phyloP scores from a whole-genome alignment of 2,113 vertebrate species.

The Euleptes europaea region DNA sequence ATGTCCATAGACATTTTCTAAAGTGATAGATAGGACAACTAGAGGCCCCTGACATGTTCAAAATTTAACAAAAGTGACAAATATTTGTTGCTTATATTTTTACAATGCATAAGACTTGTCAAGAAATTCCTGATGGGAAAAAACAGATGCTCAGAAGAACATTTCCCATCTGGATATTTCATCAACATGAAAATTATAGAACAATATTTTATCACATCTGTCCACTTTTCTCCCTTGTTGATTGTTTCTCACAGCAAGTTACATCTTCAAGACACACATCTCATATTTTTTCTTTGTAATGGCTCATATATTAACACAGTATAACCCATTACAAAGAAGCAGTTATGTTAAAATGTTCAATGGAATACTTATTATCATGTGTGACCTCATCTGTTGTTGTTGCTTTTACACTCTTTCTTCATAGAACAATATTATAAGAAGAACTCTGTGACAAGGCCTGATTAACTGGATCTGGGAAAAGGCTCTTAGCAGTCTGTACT shows the following conservation, averaged over 20 bases:
- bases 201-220: conserved; percentile 1
- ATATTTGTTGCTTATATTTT: background rate
- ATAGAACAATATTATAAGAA: too few relatives aligned
- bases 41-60: background rate
- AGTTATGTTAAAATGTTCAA: background rate
- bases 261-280: background rate
- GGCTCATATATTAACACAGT: background rate
- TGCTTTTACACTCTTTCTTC: too few relatives aligned
- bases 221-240: background rate
- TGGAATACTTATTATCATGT: background rate
- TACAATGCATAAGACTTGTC: background rate
- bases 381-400: too few relatives aligned
- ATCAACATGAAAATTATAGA: background rate
- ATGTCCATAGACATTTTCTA: background rate
- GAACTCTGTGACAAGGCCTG: too few relatives aligned
- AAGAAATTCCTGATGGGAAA: background rate
- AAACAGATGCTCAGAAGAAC: conserved; percentile 6
- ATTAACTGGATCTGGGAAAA: too few relatives aligned
- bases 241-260: background rate
- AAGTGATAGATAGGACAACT: background rate
- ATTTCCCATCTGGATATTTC: background rate
- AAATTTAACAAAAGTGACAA: background rate
- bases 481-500: too few relatives aligned
- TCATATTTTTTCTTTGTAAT: background rate
- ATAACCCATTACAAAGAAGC: background rate